Base-by-base conservation (phyloP, 1,140 invertebrate genomes). In the Trichonephila inaurata region DNA sequence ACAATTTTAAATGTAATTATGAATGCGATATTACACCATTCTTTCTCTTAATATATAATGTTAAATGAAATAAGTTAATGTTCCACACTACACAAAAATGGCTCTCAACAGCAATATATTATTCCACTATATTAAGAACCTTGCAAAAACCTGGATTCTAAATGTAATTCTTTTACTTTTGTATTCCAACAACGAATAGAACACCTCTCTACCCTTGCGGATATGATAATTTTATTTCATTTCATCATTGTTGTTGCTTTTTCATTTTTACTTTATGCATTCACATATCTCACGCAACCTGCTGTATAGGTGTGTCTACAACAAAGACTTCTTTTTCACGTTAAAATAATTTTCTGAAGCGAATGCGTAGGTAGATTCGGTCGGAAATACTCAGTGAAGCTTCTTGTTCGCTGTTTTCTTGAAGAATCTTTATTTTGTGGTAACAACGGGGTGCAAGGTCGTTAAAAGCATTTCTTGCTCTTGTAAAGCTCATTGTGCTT, bases 361-460 rank as follows among this genome's bases (percentile, higher is more conserved):
- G 58, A 85, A 60, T 60, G 58, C 83, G 83, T 85, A 61, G 83
- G 83, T 51, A 33, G 33, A 18, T 77, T 5, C 18, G 28, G 72
- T 24, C 83, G 83, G 83, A 85, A 85, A 85, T 60, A 18, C 83
- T 85, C 24, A n/a, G 44, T 85, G 58, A 60, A 60, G n/a, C 58
- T 85, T 58, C 58, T 85, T 60, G 16, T 28, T 28, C 19, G 83
- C 7, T 60, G n/a, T 85, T 61, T 85, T 85, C 51, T 85, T 60
- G 51, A 24, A 85, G 24, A 61, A 85, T 58, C 24, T 85, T 5
- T 58, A 44, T 60, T 61, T 85, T 85, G 58, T 33, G 1, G 83
- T 61, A 85, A 24, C 83, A 85, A 19, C 83, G 83, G 83, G 82
- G 83, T 85, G 58, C 83, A 60, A 60, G n/a, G 83, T 61, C 83